Base-by-base conservation (phyloP, 1,140 invertebrate genomes). In the Lepidotrigona ventralis region DNA sequence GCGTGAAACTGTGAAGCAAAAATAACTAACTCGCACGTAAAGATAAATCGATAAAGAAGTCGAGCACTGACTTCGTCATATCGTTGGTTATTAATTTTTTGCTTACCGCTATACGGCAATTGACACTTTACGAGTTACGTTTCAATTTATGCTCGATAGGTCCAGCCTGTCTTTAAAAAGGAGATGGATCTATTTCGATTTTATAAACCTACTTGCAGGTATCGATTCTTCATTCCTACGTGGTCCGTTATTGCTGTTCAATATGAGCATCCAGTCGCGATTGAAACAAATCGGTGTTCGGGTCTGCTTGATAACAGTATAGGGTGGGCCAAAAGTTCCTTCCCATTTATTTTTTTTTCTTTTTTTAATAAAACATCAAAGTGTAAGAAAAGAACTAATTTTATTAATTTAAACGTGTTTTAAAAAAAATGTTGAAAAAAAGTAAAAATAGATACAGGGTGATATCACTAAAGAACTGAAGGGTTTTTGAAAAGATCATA, bases 81-180 rank as follows among this genome's bases (percentile, higher is more conserved):
- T 29, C 9, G 19, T 11, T 39, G 46, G 26, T 29, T 11, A 73
- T 81, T 58, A 51, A 81, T 81, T 74, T 68, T 69, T 73, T 74
- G 9, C 51, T 17, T 39, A 46, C 9, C 54, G 29, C 12, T n/a
- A 79, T 1, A 8, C 9, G 39, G 39, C 39, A 6, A 46, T 46
- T 8, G 39, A 6, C 39, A 46, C n/a, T n/a, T n/a, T n/a, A n/a
- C 46, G 39, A 23, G n/a, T 54, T 26, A 56, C 23, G 23, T 54
- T 69, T 69, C 46, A 72, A 60, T 63, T 21, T 17, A 5, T 26
- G 14, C 23, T 46, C 33, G 33, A 33, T 33, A 33, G n/a, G 72
- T 46, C 6, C 39, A 6, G 6, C 8, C 39, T 8, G 39, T 46
- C 8, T 46, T 11, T 51, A 29, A 12, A 15, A 12, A 29, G 23